phyloP scores from a whole-genome alignment of 2,888 invertebrate species.

The Callyntrura sp. region DNA sequence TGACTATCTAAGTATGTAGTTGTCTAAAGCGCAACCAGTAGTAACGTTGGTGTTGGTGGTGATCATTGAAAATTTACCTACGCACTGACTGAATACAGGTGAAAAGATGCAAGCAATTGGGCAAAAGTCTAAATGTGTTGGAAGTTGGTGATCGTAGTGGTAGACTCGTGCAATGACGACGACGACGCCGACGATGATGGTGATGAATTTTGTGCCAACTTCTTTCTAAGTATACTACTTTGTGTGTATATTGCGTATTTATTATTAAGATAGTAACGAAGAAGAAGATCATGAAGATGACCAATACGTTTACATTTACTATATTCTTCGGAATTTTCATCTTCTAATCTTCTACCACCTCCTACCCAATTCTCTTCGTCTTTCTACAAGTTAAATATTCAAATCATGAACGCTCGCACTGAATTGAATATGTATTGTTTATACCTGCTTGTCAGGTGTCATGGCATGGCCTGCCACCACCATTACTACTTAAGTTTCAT shows the following conservation, averaged over 20 bases:
- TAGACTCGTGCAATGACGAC: constrained; percentile 42
- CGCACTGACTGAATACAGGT: constrained; percentile 21
- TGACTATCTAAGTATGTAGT: constrained; percentile 50
- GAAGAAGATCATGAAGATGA: constrained; percentile 19
- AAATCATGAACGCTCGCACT: constrained; percentile 70
- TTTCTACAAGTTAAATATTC: constrained; percentile 72
- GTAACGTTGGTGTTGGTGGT: constrained; percentile 38
- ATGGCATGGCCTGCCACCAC: constrained; percentile 63
- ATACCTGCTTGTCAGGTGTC: constrained; percentile 70
- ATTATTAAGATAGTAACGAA: constrained; percentile 14
- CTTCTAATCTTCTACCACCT: constrained; percentile 50
- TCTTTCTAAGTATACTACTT: constrained; percentile 39
- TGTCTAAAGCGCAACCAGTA: constrained; percentile 57
- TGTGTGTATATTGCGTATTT: constrained; percentile 52
- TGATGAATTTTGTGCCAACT: constrained; percentile 64
- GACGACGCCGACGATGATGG: background rate
- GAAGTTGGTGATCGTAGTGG: constrained; percentile 46
- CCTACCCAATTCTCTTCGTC: constrained; percentile 58
- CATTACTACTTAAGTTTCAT: constrained; percentile 71
- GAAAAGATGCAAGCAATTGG: constrained; percentile 33
- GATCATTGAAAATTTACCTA: constrained; percentile 60
- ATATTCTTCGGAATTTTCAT: constrained; percentile 62
- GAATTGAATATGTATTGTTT: constrained; percentile 71
- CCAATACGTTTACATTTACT: constrained; percentile 49
- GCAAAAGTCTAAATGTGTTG: constrained; percentile 57